phyloP scores from a whole-genome alignment of 2,888 invertebrate species.

The Tricholauxania praeusta region DNA sequence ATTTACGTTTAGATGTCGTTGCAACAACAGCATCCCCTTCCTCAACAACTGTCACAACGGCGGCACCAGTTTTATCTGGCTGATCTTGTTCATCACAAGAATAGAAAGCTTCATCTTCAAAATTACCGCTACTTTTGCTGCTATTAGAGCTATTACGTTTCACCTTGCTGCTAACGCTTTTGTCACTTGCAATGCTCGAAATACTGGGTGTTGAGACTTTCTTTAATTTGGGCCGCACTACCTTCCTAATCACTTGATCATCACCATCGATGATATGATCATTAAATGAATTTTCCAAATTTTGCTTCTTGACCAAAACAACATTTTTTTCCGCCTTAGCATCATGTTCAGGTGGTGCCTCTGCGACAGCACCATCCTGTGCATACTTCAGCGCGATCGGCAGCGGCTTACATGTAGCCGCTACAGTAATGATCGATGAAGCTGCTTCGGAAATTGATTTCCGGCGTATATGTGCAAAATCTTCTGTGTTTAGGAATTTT shows the following conservation, averaged over 20 bases:
- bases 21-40: conserved; percentile 21
- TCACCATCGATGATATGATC: conserved; percentile 1
- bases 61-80: conserved; percentile 3
- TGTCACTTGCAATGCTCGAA: neutral
- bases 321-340: conserved; percentile 56
- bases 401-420: conserved; percentile 52
- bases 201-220: neutral
- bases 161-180: conserved; percentile 36
- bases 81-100: conserved; percentile 51
- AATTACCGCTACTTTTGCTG: conserved; percentile 53
- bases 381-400: conserved; percentile 56
- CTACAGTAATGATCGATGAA: conserved; percentile 54
- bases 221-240: neutral
- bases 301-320: conserved; percentile 56
- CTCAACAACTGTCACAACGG: conserved; percentile 1
- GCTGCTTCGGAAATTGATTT: conserved; percentile 59
- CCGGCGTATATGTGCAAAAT: conserved; percentile 59
- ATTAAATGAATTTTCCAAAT: conserved; percentile 51
- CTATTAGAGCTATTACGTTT: conserved; percentile 53
- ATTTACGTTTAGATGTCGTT: conserved; percentile 46
- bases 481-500: conserved; percentile 57
- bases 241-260: conserved; percentile 17
- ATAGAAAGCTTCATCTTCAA: conserved; percentile 53
- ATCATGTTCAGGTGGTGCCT: conserved; percentile 50
- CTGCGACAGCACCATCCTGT: conserved; percentile 50